Conservation (phyloP, 92 coral and sea anemone genomes). For the Actinostola sp. region DNA sequence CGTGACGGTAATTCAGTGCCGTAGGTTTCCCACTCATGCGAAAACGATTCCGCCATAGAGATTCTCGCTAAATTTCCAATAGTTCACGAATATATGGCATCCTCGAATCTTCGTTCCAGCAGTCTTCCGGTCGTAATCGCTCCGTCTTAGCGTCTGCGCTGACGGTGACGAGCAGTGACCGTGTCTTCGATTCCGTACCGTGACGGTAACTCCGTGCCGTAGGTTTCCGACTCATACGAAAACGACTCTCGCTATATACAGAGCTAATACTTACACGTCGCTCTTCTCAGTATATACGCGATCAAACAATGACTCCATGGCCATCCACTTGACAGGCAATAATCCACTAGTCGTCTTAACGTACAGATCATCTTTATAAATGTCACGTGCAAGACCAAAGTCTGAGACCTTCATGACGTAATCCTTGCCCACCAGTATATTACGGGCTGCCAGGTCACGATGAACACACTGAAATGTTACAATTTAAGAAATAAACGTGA, state of each 20-base stretch:
- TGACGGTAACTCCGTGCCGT: too few species aligned
- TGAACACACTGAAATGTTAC: constrained; percentile 46
- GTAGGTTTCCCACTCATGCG: too few species aligned
- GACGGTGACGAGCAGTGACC: too few species aligned
- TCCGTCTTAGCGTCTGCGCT: neutral
- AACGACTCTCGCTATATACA: too few species aligned
- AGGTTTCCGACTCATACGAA: too few species aligned
- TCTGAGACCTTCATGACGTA: constrained; percentile 62
- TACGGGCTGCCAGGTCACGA: constrained; percentile 70
- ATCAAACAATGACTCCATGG: constrained; percentile 61
- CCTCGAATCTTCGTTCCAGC: neutral
- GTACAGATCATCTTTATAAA: constrained; percentile 62
- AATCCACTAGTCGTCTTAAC: constrained; percentile 61
- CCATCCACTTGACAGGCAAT: constrained; percentile 72
- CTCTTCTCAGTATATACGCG: constrained; percentile 59
- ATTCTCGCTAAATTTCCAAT: neutral
- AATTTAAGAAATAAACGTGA: neutral
- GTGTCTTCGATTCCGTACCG: too few species aligned
- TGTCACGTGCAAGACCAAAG: constrained; percentile 67
- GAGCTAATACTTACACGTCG: constrained; percentile 55
- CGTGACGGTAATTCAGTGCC: too few species aligned
- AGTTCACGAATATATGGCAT: neutral
- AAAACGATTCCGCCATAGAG: constrained; percentile 6
- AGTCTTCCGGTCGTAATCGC: constrained; percentile 7
- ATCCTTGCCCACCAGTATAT: constrained; percentile 52